Conservation (phyloP, 2,113 vertebrate genomes). For the Psittacula cyanocephala region DNA sequence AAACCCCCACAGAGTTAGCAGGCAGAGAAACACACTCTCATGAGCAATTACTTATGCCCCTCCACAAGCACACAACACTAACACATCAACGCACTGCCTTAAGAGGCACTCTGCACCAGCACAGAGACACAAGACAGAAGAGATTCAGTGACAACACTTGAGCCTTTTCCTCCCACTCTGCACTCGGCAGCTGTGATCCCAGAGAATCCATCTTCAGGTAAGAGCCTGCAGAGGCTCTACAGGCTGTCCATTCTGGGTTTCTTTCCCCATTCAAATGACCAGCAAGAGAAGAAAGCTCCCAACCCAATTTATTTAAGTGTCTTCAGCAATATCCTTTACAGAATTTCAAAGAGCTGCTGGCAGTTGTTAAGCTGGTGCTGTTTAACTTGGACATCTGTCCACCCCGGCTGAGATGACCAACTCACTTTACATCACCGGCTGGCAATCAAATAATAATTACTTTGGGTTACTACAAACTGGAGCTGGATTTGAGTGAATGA, state of each 20-base stretch:
- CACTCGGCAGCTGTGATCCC: not conserved
- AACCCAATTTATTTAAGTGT: conserved; percentile 1
- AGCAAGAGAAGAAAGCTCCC: conserved; percentile 16
- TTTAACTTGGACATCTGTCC: conserved; percentile 63
- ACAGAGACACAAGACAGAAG: not conserved
- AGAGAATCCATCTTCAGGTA: not conserved
- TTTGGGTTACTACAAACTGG: conserved; percentile 42
- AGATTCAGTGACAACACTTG: not conserved
- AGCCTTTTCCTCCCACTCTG: not conserved
- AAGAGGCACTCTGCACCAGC: not conserved
- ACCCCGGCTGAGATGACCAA: conserved; percentile 44
- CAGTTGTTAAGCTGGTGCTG: conserved; percentile 41
- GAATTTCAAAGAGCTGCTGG: conserved; percentile 15
- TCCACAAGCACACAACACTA: not conserved
- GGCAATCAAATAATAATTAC: conserved; percentile 63
- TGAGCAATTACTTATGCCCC: not conserved
- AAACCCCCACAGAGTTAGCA: not conserved
- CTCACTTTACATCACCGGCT: conserved; percentile 47
- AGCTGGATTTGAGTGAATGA: conserved; percentile 49
- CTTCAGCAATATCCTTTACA: conserved; percentile 30
- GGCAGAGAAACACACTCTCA: not conserved
- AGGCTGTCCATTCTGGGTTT: not conserved
- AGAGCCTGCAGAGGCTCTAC: not conserved
- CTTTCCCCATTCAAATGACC: not conserved
- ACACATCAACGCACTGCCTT: not conserved